phyloP scores from a whole-genome alignment of 2,797 vertebrate genomes.

The Anguilla megastoma region DNA sequence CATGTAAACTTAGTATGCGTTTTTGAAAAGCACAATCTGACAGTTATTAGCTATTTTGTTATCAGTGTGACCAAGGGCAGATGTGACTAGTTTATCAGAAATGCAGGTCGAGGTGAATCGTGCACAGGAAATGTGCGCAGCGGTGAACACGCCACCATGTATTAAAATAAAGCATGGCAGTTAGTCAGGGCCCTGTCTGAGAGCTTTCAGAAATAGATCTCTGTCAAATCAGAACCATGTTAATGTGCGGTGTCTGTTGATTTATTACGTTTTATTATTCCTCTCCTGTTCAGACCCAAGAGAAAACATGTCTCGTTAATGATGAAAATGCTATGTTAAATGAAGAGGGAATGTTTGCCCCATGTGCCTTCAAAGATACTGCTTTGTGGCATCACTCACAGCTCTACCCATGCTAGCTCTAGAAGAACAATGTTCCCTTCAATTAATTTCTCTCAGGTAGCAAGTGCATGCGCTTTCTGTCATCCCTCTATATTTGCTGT shows the following conservation, averaged over 20 bases:
- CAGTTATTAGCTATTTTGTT: background rate
- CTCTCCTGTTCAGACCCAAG: background rate
- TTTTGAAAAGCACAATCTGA: background rate
- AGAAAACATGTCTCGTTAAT: background rate
- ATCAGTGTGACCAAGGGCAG: background rate
- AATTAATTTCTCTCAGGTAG: background rate
- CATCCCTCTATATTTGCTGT: background rate
- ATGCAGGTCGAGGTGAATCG: background rate
- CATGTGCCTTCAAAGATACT: background rate
- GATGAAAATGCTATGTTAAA: background rate
- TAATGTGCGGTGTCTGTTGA: background rate
- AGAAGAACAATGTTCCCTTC: background rate
- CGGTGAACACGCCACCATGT: background rate
- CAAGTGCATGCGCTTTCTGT: background rate
- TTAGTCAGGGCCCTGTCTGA: background rate
- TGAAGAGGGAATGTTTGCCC: background rate
- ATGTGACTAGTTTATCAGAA: background rate
- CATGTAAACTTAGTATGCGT: background rate
- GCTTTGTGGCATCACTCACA: background rate
- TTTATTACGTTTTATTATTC: background rate
- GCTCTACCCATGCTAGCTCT: background rate
- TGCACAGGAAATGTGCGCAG: background rate
- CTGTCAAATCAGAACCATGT: background rate
- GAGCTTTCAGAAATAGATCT: background rate
- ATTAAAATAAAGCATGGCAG: background rate